Base-by-base conservation (phyloP, 2,113 vertebrate species). In the Promerops cafer region DNA sequence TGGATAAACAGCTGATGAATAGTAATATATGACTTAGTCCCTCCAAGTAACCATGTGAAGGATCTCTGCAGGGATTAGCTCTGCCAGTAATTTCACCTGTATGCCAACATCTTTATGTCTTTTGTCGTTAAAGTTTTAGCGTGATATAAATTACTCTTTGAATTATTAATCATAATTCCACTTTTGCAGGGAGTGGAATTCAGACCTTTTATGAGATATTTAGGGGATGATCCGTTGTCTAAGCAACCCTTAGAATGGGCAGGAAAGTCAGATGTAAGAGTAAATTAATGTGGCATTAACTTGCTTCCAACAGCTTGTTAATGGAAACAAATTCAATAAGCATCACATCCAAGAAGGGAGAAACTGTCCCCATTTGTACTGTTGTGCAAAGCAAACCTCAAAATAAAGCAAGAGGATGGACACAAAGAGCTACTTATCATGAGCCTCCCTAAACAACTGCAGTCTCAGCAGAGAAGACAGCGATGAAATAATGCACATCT, bases 231-330 rank as follows among this genome's bases (percentile, higher is more conserved):
- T 68, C 66, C 84, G 64, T 91, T 90, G 60, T 91, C 86, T 75
- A 79, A 92, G 75, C 44, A 93, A 86, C 54, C 19, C 66, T 83
- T 78, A 71, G 30, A 66, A 89, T 0, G 91, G 40, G 42, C 49
- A 90, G 37, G 18, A 89, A 91, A 89, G 79, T 75, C 76, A 89
- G 80, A 87, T 45, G 27, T 70, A 70, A 66, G 27, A 90, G 59
- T 79, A 91, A 80, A 94, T 93, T 84, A 92, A 83, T 5, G 31
- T 76, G 45, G 72, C 53, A 74, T 83, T 87, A 87, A 94, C 59
- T 77, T 70, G 69, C 22, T 78, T 88, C 50, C 79, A 90, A 89
- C 69, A 85, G 57, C 33, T 81, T 96, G 81, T 93, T 84, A 91
- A 72, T 52, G 50, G 66, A 85, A 68, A 37, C 8, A 19, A 89